A percentile compares a stretch with the other conserved stretches of the same genome.
Conservation (phyloP, 2,888 invertebrate genomes). For the Erpobdella octoculata region DNA sequence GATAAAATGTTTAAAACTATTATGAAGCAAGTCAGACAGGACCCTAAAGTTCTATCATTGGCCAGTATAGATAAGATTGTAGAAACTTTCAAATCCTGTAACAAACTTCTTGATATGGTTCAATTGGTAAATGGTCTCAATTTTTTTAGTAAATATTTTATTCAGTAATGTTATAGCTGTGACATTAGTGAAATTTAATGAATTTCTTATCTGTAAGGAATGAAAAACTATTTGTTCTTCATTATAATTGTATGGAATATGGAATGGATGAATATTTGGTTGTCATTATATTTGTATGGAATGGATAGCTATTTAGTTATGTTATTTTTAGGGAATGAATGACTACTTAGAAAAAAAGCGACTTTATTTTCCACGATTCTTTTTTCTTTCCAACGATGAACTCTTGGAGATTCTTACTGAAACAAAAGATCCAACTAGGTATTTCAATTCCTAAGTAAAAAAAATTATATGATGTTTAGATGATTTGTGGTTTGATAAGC, state of each 20-base stretch:
- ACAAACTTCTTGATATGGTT: constrained; percentile 76
- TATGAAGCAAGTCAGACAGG: constrained; percentile 68
- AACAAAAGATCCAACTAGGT: constrained; percentile 23
- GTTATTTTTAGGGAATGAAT: constrained; percentile 64
- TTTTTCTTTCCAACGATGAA: constrained; percentile 25
- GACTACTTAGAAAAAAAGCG: constrained; percentile 90
- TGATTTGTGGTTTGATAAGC: too few relatives aligned
- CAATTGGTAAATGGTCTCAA: constrained; percentile 58
- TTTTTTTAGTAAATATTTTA: neutral
- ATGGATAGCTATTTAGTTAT: too few relatives aligned
- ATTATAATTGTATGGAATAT: too few relatives aligned
- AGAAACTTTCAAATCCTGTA: constrained; percentile 80
- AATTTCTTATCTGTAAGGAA: neutral
- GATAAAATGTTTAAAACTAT: constrained; percentile 94
- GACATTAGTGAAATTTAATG: neutral
- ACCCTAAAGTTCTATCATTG: constrained; percentile 74
- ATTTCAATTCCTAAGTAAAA: neutral
- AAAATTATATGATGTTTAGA: neutral
- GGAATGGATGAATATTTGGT: neutral
- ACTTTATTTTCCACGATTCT: constrained; percentile 68
- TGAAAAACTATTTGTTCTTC: too few relatives aligned
- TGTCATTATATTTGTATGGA: neutral
- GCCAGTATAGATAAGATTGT: constrained; percentile 85
- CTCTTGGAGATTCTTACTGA: constrained; percentile 21
- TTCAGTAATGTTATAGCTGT: neutral